phyloP scores from a whole-genome alignment of 2,113 vertebrate species.

The Silurus meridionalis region DNA sequence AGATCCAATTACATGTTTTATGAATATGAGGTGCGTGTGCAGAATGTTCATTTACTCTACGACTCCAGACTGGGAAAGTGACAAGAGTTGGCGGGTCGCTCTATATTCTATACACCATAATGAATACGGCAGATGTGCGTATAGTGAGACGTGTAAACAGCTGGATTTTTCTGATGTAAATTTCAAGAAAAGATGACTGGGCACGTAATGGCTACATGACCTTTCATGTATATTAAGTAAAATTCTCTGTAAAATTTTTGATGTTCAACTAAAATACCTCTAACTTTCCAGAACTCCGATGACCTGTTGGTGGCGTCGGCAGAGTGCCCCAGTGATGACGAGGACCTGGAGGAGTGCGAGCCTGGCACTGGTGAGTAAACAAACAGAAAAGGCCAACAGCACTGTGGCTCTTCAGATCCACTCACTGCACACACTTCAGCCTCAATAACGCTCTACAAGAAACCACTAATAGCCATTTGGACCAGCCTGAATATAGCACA shows the following conservation, averaged over 20 bases:
- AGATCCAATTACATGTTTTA: constrained; percentile 62
- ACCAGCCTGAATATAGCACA: neutral
- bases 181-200: neutral
- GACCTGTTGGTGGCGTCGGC: constrained; percentile 92
- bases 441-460: neutral
- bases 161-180: neutral
- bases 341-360: constrained; percentile 94
- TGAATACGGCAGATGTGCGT: neutral
- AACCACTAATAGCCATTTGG: neutral
- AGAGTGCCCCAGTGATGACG: constrained; percentile 93
- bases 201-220: neutral
- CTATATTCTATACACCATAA: constrained; percentile 14
- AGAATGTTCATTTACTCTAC: constrained; percentile 50
- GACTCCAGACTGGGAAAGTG: constrained; percentile 28
- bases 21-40: constrained; percentile 47
- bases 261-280: neutral
- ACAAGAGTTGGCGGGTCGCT: neutral
- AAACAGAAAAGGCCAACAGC: neutral
- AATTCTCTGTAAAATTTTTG: neutral
- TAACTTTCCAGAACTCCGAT: constrained; percentile 83
- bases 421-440: constrained; percentile 19
- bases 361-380: constrained; percentile 89
- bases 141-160: constrained; percentile 11
- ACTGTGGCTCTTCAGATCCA: neutral
- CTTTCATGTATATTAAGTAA: neutral